phyloP scores from a whole-genome alignment of 2,888 invertebrate species.

The Idaea dimidiata region DNA sequence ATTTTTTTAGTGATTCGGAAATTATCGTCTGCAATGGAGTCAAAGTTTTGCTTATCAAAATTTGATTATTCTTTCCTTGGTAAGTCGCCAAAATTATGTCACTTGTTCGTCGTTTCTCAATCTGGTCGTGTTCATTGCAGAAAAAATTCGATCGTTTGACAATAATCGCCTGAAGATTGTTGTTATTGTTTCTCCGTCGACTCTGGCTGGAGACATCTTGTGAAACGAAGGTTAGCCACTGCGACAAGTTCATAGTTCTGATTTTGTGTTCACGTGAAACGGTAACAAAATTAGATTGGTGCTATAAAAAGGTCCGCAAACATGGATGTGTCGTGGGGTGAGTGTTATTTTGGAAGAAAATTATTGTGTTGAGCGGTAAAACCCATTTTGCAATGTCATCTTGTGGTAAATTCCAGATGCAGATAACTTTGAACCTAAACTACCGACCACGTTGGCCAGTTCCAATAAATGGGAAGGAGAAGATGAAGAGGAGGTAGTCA shows the following conservation, averaged over 20 bases:
- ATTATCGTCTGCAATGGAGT: slow-evolving; percentile 80
- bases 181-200: slow-evolving; percentile 68
- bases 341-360: slow-evolving; percentile 44
- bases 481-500: slow-evolving; percentile 92
- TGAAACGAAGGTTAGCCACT: slow-evolving; percentile 68
- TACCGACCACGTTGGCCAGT: slow-evolving; percentile 79
- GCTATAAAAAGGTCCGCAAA: slow-evolving; percentile 59
- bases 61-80: slow-evolving; percentile 72
- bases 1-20: slow-evolving; percentile 67
- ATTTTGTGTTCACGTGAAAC: slow-evolving; percentile 71
- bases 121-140: slow-evolving; percentile 70
- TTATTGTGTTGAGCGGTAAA: slow-evolving; percentile 34
- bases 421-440: slow-evolving; percentile 86
- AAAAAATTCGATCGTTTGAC: slow-evolving; percentile 77
- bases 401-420: slow-evolving; percentile 81
- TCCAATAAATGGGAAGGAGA: slow-evolving; percentile 93
- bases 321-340: slow-evolving; percentile 89
- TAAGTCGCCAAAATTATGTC: slow-evolving; percentile 77
- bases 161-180: slow-evolving; percentile 67
- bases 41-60: slow-evolving; percentile 75
- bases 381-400: slow-evolving; percentile 43
- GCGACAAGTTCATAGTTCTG: slow-evolving; percentile 60
- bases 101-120: slow-evolving; percentile 70
- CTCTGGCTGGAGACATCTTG: slow-evolving; percentile 80
- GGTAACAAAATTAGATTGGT: slow-evolving; percentile 68